Conservation (phyloP, 2,888 invertebrate genomes). For the Dendrolimus pini region DNA sequence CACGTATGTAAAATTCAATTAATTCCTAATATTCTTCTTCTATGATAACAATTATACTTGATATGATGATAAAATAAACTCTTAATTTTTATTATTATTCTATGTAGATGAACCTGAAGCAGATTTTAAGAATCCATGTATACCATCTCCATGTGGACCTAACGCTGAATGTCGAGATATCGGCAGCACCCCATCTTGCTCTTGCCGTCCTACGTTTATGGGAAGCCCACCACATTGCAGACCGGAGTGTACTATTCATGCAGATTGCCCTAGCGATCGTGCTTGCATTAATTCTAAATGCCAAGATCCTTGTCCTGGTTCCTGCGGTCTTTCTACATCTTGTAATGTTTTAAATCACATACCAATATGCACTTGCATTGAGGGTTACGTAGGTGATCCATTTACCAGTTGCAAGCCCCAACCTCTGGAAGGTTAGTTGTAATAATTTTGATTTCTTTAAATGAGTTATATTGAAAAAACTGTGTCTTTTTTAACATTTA, state of each 20-base stretch:
- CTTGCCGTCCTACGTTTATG: constrained; percentile 79
- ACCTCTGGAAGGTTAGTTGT: constrained; percentile 67
- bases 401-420: constrained; percentile 77
- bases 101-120: constrained; percentile 44
- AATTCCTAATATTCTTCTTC: not conserved
- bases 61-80: not conserved
- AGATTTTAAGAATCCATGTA: constrained; percentile 66
- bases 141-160: constrained; percentile 81
- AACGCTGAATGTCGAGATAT: constrained; percentile 80
- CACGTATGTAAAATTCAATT: not conserved
- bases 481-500: not conserved
- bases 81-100: constrained; percentile 12
- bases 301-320: constrained; percentile 86
- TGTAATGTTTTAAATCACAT: constrained; percentile 84
- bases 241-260: constrained; percentile 82
- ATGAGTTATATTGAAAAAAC: no score
- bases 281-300: constrained; percentile 88
- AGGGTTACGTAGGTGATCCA: constrained; percentile 85
- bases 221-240: constrained; percentile 84
- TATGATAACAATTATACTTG: not conserved
- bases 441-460: not conserved
- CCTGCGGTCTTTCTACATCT: constrained; percentile 80
- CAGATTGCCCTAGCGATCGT: constrained; percentile 83
- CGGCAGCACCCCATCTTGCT: constrained; percentile 79
- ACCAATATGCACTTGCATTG: constrained; percentile 84